Base-by-base conservation (phyloP, 1,140 invertebrate genomes). In the Trigoniulus corallinus region DNA sequence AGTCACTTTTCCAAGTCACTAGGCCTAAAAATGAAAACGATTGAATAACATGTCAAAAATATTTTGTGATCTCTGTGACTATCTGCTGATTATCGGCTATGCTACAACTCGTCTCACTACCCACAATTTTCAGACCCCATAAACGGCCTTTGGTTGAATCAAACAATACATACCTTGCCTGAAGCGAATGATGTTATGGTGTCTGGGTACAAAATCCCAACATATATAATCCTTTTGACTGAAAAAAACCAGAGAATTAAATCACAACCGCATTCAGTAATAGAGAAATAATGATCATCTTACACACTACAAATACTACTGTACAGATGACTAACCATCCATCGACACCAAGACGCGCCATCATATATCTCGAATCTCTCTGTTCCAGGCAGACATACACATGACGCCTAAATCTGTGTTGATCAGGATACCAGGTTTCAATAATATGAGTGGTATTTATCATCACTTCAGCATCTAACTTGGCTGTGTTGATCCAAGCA, bases 141-240 rank as follows among this genome's bases (percentile, higher is more conserved):
- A 21, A 51, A 27, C 12, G 21, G 22, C 24, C 23, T 49, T 51
- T 47, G 1, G 43, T 45, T 27, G 49, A 26, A 12, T 29, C 50
- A 15, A 44, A 39, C 7, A 7, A 7, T 15, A 85, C 48, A 88
- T 64, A 52, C 92, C 88, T 67, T 82, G 84, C 56, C 93, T 77
- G 65, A 87, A 97, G 59, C 87, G 75, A 53, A 97, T 95, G 55
- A 98, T 76, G 64, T 95, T 96, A 59, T 96, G 91, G 73, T 97
- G 92, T 53, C 87, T 76, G 0, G 88, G 85, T 12, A 96, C 79
- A 65, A 98, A 94, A 63, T 97, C 89, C 61, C 94, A 95, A 61
- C 94, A 97, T 7, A 96, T 79, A 61, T 87, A 97, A 77, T 97
- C 93, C 61, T 94, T 92, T 71, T 97, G 92, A 69, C 91, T 86